phyloP scores from a whole-genome alignment of 2,888 invertebrate species.

The Luperina nickerlii region DNA sequence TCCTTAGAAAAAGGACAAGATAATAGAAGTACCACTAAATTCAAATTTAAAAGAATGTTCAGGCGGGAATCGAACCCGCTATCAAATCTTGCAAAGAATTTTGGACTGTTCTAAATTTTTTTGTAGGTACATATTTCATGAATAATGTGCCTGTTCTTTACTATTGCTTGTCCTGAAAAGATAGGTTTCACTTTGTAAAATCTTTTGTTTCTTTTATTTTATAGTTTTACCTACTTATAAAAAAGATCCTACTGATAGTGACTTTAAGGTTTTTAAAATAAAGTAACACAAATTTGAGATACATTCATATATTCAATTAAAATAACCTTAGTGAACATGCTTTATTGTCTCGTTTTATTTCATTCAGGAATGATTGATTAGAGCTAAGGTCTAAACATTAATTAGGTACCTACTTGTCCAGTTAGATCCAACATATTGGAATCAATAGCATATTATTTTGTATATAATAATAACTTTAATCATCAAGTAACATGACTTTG shows the following conservation, averaged over 20 bases:
- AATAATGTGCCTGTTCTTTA: neutral
- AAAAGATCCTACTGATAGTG: neutral
- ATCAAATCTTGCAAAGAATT: neutral
- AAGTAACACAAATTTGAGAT: slow-evolving; percentile 17
- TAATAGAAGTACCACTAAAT: neutral
- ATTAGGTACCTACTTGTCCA: neutral
- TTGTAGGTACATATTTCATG: neutral
- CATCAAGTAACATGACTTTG: no score
- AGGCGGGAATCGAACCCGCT: neutral
- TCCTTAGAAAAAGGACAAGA: neutral
- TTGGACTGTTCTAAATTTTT: neutral
- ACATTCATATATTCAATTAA: slow-evolving; percentile 29
- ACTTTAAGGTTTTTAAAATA: neutral
- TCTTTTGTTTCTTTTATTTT: neutral
- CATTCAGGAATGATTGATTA: slow-evolving; percentile 71
- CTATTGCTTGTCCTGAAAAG: neutral
- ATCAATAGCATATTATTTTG: neutral
- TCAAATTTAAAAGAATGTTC: neutral
- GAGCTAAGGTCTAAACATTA: slow-evolving; percentile 10
- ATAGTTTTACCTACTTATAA: neutral
- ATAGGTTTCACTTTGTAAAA: neutral
- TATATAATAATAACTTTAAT: neutral
- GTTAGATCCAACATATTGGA: neutral
- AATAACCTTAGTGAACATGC: slow-evolving; percentile 46
- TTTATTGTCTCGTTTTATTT: slow-evolving; percentile 73